Percentiles rank a stretch among this genome's conserved stretches.
Conservation (phyloP, 2,797 vertebrate genomes). For the Pseudochirops cupreus region DNA sequence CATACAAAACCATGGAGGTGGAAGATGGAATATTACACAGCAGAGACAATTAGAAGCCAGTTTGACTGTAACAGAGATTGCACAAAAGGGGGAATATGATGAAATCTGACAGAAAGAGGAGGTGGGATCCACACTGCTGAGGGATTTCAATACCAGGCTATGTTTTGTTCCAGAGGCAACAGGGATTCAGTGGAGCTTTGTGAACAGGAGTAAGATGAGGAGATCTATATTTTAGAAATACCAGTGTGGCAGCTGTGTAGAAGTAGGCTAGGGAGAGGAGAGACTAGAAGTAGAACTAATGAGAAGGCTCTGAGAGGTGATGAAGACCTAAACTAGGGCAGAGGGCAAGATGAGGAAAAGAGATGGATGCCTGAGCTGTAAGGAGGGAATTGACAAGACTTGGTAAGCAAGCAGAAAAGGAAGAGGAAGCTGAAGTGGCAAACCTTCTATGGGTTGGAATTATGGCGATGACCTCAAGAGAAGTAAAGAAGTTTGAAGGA, state of each 20-base stretch:
- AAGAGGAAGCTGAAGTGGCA: neutral
- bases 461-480: neutral
- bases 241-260: neutral
- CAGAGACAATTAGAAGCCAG: neutral
- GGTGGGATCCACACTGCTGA: neutral
- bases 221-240: neutral
- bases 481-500: neutral
- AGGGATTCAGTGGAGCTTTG: neutral
- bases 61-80: neutral
- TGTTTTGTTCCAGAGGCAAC: neutral
- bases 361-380: neutral
- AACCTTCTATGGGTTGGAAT: neutral
- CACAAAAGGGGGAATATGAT: neutral
- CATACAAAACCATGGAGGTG: neutral
- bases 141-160: neutral
- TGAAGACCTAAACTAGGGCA: neutral
- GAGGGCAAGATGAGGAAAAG: neutral
- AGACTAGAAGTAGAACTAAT: neutral
- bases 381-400: neutral
- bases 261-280: neutral
- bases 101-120: neutral
- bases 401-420: neutral
- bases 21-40: neutral
- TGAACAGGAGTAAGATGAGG: neutral
- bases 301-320: neutral